Evolutionary conservation across 2,113 vertebrate species (phyloP).

Genomic region (Zosterops lateralis): DNA sequence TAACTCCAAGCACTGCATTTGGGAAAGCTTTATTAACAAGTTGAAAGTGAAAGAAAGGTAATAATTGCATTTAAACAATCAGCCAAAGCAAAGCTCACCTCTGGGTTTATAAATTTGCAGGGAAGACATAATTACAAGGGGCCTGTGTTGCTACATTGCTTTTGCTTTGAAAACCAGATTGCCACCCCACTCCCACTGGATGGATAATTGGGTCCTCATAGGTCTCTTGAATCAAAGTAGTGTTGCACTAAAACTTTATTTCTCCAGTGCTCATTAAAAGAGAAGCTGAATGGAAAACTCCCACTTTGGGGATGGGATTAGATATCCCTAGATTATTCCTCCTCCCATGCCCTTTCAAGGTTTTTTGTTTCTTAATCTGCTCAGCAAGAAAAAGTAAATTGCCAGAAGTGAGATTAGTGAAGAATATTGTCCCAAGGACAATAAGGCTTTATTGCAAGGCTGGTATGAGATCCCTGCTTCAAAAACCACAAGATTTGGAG

Average conservation of each 20-base stretch:
- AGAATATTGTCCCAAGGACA: conserved; percentile 81
- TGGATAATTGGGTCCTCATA: conserved; percentile 78
- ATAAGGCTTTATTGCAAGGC: conserved; percentile 76
- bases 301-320: conserved; percentile 78
- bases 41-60: conserved; percentile 76
- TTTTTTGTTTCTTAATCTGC: conserved; percentile 82
- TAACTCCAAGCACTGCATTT: conserved; percentile 37
- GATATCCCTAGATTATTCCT: conserved; percentile 72
- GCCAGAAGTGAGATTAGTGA: conserved; percentile 84
- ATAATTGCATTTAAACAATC: conserved; percentile 77
- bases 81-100: conserved; percentile 78
- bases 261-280: conserved; percentile 78
- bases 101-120: conserved; percentile 71
- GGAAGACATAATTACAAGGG: conserved; percentile 70
- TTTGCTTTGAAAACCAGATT: conserved; percentile 76
- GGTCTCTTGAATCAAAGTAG: conserved; percentile 75
- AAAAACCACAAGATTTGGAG: conserved; percentile 74
- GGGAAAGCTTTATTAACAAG: conserved; percentile 64
- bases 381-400: conserved; percentile 83
- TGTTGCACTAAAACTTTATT: conserved; percentile 79
- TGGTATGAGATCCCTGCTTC: conserved; percentile 74
- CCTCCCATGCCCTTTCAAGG: conserved; percentile 72
- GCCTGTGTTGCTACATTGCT: conserved; percentile 66
- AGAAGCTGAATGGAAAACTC: conserved; percentile 78
- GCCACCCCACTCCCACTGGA: conserved; percentile 62